Conservation (phyloP, 2,797 vertebrate species). For the Craterocephalus amniculus region DNA sequence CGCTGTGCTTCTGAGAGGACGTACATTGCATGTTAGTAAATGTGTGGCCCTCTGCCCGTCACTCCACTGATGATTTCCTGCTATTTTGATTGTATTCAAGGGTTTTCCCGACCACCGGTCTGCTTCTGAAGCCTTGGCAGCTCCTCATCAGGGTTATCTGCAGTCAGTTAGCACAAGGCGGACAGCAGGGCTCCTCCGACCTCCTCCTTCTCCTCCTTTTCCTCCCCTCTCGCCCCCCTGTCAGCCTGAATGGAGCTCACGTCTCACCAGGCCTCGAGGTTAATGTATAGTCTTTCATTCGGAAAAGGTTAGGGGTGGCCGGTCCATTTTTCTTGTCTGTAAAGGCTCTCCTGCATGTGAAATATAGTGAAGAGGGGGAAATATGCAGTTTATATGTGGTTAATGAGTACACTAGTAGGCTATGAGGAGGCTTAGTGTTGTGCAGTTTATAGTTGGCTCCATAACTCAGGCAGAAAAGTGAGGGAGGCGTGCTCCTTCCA, state of each 20-base stretch:
- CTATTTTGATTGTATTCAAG: slow-evolving; percentile 31
- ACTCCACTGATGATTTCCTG: slow-evolving; percentile 18
- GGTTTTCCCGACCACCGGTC: slow-evolving; percentile 41
- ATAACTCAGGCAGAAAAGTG: slow-evolving; percentile 59
- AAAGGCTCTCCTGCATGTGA: slow-evolving; percentile 35
- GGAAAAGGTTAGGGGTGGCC: slow-evolving; percentile 52
- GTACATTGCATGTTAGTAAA: slow-evolving; percentile 17
- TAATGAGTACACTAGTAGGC: slow-evolving; percentile 66
- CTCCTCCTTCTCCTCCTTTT: slow-evolving; percentile 46
- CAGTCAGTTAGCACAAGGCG: slow-evolving; percentile 59
- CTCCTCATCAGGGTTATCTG: slow-evolving; percentile 63
- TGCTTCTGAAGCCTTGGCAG: slow-evolving; percentile 37
- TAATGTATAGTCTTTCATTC: slow-evolving; percentile 73
- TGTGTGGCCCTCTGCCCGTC: slow-evolving; percentile 19
- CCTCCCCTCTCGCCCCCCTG: slow-evolving; percentile 37
- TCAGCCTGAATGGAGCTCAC: slow-evolving; percentile 66
- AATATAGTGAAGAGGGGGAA: slow-evolving; percentile 43
- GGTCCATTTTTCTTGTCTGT: slow-evolving; percentile 26
- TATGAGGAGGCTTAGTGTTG: slow-evolving; percentile 31
- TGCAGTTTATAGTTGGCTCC: slow-evolving; percentile 59
- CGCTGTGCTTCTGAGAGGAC: slow-evolving; percentile 49
- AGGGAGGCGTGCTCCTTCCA: slow-evolving; percentile 63
- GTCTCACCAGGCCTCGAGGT: slow-evolving; percentile 53
- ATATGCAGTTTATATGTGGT: slow-evolving; percentile 44
- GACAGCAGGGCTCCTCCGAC: slow-evolving; percentile 48